Evolutionary conservation across 2,888 invertebrate genomes (phyloP).

Genomic region (Epirrita christyi): DNA sequence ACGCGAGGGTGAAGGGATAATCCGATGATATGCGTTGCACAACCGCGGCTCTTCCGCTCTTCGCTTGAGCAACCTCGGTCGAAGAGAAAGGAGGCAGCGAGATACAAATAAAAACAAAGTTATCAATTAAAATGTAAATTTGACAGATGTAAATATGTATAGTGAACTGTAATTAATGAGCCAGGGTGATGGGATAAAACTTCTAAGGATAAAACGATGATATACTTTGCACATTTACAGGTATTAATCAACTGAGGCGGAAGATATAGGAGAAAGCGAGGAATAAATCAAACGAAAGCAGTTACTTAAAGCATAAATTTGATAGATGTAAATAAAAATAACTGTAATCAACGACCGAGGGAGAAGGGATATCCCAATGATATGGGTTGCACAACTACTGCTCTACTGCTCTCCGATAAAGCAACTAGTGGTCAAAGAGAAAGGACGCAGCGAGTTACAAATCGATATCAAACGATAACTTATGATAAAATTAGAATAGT

Average conservation of each 20-base stretch:
- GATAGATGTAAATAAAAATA: constrained; percentile 20
- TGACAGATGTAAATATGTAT: not conserved
- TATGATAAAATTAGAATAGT: too few species aligned
- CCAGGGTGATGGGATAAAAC: too few species aligned
- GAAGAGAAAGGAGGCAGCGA: constrained; percentile 41
- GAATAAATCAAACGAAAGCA: too few species aligned
- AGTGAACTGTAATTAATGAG: too few species aligned
- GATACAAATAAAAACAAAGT: not conserved
- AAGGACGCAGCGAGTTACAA: not conserved
- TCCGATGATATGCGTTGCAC: constrained; percentile 30
- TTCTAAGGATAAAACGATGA: too few species aligned
- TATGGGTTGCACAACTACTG: not conserved
- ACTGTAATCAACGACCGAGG: constrained; percentile 26
- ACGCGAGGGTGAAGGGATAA: constrained; percentile 27
- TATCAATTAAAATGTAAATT: not conserved
- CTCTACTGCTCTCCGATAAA: not conserved
- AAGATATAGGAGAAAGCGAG: too few species aligned
- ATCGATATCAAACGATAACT: too few species aligned
- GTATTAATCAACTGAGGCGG: too few species aligned
- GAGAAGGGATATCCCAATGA: constrained; percentile 20
- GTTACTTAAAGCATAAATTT: too few species aligned
- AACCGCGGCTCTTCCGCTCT: constrained; percentile 52
- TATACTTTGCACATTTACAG: too few species aligned
- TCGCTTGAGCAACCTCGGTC: constrained; percentile 56
- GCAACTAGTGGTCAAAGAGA: not conserved